Conservation (phyloP, 2,888 invertebrate species). For the Bombylius discolor region DNA sequence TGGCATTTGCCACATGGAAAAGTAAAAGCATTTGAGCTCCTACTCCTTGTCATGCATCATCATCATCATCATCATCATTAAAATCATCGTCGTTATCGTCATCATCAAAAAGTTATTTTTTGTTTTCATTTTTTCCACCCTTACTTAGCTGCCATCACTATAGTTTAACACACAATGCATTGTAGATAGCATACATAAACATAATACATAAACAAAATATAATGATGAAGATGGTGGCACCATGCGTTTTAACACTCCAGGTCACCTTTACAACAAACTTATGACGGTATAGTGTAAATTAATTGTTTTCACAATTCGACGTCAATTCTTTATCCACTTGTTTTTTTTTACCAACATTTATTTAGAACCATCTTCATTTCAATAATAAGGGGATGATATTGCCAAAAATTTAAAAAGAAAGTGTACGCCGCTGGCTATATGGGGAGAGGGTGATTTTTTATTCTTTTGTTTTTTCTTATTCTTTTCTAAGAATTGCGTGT, state of each 20-base stretch:
- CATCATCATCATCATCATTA: not conserved
- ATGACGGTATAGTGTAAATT: too few relatives aligned
- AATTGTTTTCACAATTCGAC: too few relatives aligned
- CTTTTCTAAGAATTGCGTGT: too few relatives aligned
- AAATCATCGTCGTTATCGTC: not conserved
- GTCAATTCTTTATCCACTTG: too few relatives aligned
- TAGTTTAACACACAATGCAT: not conserved
- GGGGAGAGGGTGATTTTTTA: too few relatives aligned
- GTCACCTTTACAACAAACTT: not conserved
- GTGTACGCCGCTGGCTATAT: too few relatives aligned
- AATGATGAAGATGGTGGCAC: not conserved
- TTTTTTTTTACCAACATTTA: too few relatives aligned
- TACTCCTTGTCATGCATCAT: not conserved
- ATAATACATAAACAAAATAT: not conserved
- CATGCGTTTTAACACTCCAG: not conserved
- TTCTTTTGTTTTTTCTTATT: too few relatives aligned
- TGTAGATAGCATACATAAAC: not conserved
- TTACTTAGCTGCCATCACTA: constrained; percentile 7
- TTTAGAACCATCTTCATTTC: too few relatives aligned
- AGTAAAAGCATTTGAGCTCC: not conserved
- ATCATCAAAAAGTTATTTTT: not conserved
- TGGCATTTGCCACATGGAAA: not conserved
- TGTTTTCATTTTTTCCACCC: constrained; percentile 2
- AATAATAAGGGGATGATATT: too few relatives aligned
- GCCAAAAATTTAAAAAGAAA: too few relatives aligned